phyloP scores from a whole-genome alignment of 2,888 invertebrate species.

The Hirtodrosophila cameraria region DNA sequence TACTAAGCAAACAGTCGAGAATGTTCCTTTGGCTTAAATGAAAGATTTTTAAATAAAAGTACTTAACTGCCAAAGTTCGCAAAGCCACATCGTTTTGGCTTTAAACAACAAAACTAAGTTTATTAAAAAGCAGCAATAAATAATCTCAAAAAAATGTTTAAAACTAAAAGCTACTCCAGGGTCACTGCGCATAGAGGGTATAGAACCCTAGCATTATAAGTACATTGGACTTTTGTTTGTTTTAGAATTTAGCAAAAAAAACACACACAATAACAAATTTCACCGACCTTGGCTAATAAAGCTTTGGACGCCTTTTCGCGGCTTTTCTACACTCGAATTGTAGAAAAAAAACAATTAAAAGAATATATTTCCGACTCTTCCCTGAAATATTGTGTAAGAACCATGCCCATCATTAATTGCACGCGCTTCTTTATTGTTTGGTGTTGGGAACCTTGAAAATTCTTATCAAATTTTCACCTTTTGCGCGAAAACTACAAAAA shows the following conservation, averaged over 20 bases:
- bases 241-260: constrained; percentile 42
- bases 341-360: background rate
- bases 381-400: constrained; percentile 46
- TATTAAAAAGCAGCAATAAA: background rate
- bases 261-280: constrained; percentile 26
- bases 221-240: constrained; percentile 24
- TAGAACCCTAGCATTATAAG: background rate
- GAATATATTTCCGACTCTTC: background rate
- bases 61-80: too few species aligned
- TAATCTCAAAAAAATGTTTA: constrained; percentile 32
- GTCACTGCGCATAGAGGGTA: constrained; percentile 15
- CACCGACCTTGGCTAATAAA: constrained; percentile 74
- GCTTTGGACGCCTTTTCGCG: constrained; percentile 16
- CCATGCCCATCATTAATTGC: constrained; percentile 25
- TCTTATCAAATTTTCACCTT: constrained; percentile 82
- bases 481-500: constrained; percentile 71
- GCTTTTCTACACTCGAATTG: background rate
- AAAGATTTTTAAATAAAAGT: background rate
- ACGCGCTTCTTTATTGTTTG: constrained; percentile 42
- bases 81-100: background rate
- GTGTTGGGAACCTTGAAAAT: constrained; percentile 72
- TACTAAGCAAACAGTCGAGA: background rate
- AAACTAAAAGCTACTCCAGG: constrained; percentile 44
- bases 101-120: background rate
- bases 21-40: too few species aligned